Percentiles rank a stretch among this genome's conserved stretches.
Conservation (phyloP, 1,140 invertebrate genomes). For the Paraescarpia echinospica region DNA sequence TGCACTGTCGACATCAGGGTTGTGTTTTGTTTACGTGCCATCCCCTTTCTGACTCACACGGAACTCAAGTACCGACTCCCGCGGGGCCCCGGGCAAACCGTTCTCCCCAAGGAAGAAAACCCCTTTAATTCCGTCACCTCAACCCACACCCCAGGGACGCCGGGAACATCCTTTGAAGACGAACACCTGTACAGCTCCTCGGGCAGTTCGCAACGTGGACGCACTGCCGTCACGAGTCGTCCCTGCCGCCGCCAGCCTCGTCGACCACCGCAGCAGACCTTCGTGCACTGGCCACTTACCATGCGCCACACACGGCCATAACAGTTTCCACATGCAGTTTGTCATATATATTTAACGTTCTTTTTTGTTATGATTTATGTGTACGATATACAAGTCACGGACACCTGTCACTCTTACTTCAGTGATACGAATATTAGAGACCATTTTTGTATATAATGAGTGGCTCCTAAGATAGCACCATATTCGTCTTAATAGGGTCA, state of each 20-base stretch:
- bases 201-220: too few species aligned
- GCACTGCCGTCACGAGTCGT: neutral
- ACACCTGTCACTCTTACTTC: too few species aligned
- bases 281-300: neutral
- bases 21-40: neutral
- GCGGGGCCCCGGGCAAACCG: neutral
- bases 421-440: too few species aligned
- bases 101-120: neutral
- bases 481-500: too few species aligned
- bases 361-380: too few species aligned
- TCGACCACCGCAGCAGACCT: neutral
- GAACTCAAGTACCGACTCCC: neutral
- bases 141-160: neutral
- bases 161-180: neutral
- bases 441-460: too few species aligned
- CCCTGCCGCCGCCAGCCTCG: too few species aligned
- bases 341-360: too few species aligned
- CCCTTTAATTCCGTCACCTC: neutral
- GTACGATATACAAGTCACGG: too few species aligned
- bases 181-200: neutral
- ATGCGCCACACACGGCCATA: too few species aligned
- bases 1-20: neutral
- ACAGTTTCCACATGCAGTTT: too few species aligned
- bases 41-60: neutral
- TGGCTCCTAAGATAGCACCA: too few species aligned